Evolutionary conservation across 2,113 vertebrate genomes (phyloP).

Genomic region (Dasyprocta punctata): DNA sequence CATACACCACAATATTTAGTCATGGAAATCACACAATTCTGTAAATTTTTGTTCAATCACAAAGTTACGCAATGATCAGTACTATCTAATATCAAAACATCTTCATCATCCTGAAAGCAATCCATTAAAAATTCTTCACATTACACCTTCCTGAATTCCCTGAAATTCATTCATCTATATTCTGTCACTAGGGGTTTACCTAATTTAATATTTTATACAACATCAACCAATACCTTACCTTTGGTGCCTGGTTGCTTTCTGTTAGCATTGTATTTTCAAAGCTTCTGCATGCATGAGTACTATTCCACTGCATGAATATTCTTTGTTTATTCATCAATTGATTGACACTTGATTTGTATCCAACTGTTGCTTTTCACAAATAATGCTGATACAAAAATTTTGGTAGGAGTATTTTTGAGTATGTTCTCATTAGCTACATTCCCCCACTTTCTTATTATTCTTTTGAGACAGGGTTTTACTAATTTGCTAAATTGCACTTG

Average conservation of each 20-base stretch:
- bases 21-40: background rate
- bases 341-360: background rate
- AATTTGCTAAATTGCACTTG: no score
- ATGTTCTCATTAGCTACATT: background rate
- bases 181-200: background rate
- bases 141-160: accelerated
- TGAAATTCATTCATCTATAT: background rate
- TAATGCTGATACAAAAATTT: background rate
- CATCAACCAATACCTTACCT: background rate
- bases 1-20: background rate
- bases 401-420: background rate
- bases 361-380: background rate
- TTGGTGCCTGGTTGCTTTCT: background rate
- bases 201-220: background rate
- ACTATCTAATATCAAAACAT: background rate
- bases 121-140: background rate
- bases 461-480: background rate
- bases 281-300: background rate
- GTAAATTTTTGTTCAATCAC: background rate
- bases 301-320: background rate
- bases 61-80: background rate
- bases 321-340: background rate
- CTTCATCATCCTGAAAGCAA: background rate
- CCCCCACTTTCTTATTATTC: background rate
- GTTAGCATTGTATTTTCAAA: background rate